Base-by-base conservation (phyloP, 2,797 vertebrate species). In the Anolis apletophallus region DNA sequence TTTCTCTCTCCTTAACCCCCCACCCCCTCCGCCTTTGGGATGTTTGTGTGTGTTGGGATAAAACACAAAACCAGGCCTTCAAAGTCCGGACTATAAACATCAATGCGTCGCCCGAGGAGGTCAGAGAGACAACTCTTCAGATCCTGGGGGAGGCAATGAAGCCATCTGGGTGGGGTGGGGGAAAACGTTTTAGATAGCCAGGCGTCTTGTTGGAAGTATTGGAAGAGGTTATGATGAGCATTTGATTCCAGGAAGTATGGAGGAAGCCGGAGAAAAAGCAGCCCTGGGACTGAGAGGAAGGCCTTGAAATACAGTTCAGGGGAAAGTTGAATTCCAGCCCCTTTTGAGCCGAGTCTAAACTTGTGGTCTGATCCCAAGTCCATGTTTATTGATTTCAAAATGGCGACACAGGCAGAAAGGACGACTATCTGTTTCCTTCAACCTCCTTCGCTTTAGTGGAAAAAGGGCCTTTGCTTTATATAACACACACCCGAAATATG, bases 41-140 rank as follows among this genome's bases (percentile, higher is more conserved):
- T 97, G 97, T 98, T 98, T 97, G 97, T 95, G 97, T 97, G 97
- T 97, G 97, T 98, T 97, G 93, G 96, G 95, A 94, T 96, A 97
- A 95, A 96, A 95, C 92, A 96, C 96, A 95, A 95, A 96, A 93
- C 90, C 88, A 87, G 96, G 97, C 97, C 97, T 97, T 95, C 97
- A 97, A 97, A 97, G 97, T 97, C 97, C 96, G 96, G 94, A 96
- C 97, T 97, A 98, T 98, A 97, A 97, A 98, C 98, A 97, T 94
- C 92, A 94, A 81, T 92, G 94, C 90, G 93, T 95, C 95, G 95
- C 94, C 80, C 26, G 67, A 94, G 87, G 95, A 96, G 96, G 85
- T 89, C 46, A 46, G 46, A 46, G 92, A 93, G 93, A 96, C 95
- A 95, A 92, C 95, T 96, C 94, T 91, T 96, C 96, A 79, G 81